phyloP scores from a whole-genome alignment of 1,140 invertebrate genomes.

The Drosophila guanche region DNA sequence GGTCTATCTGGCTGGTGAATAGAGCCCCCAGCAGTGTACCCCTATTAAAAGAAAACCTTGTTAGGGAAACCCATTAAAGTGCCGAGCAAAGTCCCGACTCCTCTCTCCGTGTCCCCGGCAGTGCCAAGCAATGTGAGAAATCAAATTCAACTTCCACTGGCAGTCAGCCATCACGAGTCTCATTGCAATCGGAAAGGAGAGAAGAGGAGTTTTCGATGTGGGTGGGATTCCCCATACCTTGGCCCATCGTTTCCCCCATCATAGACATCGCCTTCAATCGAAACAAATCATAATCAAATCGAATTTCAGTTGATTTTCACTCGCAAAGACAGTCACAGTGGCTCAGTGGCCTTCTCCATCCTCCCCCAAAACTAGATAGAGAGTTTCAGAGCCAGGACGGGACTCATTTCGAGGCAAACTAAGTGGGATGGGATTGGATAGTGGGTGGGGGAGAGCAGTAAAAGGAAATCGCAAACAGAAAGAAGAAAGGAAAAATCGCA shows the following conservation, averaged over 20 bases:
- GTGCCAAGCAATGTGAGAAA: constrained; percentile 60
- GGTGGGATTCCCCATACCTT: neutral
- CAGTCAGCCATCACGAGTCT: constrained; percentile 49
- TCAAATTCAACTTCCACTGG: constrained; percentile 54
- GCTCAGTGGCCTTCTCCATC: constrained; percentile 46
- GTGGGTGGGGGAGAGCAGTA: constrained; percentile 11
- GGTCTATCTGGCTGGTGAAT: neutral
- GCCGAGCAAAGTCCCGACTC: neutral
- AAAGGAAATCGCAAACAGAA: constrained; percentile 58
- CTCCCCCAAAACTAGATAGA: constrained; percentile 12
- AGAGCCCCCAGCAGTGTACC: constrained; percentile 1
- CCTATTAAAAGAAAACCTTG: constrained; percentile 28
- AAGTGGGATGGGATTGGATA: constrained; percentile 8
- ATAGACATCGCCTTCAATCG: constrained; percentile 48
- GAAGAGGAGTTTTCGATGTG: constrained; percentile 10
- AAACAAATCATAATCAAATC: constrained; percentile 82
- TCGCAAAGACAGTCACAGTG: constrained; percentile 72
- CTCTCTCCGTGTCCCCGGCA: constrained; percentile 13
- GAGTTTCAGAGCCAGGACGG: constrained; percentile 2
- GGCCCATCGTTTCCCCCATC: neutral
- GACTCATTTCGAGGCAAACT: constrained; percentile 56
- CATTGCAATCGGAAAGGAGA: constrained; percentile 44
- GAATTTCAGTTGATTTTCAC: constrained; percentile 80
- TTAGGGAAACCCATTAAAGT: constrained; percentile 59
- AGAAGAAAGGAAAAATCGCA: constrained; percentile 61